Percentiles rank a stretch among this genome's conserved stretches.
Conservation (phyloP, 2,888 invertebrate genomes). For the Stenodema calcarata region DNA sequence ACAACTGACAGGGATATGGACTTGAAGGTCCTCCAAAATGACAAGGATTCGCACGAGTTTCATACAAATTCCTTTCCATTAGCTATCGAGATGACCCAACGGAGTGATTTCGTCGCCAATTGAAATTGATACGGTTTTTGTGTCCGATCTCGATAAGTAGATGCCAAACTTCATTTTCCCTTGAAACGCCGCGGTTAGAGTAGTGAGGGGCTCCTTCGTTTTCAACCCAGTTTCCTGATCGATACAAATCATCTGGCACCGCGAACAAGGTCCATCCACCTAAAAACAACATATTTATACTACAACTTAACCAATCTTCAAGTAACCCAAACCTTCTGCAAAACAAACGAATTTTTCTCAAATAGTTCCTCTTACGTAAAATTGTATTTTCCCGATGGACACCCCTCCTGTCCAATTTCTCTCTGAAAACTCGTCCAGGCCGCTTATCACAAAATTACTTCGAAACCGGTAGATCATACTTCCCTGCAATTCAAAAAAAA, state of each 20-base stretch:
- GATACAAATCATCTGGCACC: slow-evolving; percentile 96
- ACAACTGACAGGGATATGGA: too few species aligned
- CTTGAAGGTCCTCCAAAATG: too few species aligned
- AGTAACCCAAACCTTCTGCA: too few species aligned
- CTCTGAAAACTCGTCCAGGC: slow-evolving; percentile 78
- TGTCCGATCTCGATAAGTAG: slow-evolving; percentile 65
- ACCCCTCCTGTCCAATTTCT: slow-evolving; percentile 71
- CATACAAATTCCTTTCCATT: too few species aligned
- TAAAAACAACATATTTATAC: not conserved
- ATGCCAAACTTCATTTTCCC: slow-evolving; percentile 84
- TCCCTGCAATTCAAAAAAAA: slow-evolving; percentile 60
- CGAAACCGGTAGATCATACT: slow-evolving; percentile 81
- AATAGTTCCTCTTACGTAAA: too few species aligned
- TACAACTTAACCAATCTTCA: not conserved
- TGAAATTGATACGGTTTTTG: slow-evolving; percentile 19
- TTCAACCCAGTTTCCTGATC: slow-evolving; percentile 84
- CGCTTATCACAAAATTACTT: slow-evolving; percentile 85
- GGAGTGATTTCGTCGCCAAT: slow-evolving; percentile 28
- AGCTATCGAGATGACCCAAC: too few species aligned
- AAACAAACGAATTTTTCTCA: too few species aligned
- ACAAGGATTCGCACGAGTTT: too few species aligned
- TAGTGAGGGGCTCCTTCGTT: slow-evolving; percentile 78
- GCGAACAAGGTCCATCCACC: slow-evolving; percentile 80
- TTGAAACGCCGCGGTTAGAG: slow-evolving; percentile 74
- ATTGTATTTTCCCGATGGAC: slow-evolving; percentile 70